A percentile compares a stretch with the other conserved stretches of the same genome.
These are phyloP conservation scores for Pterocles orientalis DNA, from an alignment of 2,113 vertebrate species.

Conservation along the genomic window DNA sequence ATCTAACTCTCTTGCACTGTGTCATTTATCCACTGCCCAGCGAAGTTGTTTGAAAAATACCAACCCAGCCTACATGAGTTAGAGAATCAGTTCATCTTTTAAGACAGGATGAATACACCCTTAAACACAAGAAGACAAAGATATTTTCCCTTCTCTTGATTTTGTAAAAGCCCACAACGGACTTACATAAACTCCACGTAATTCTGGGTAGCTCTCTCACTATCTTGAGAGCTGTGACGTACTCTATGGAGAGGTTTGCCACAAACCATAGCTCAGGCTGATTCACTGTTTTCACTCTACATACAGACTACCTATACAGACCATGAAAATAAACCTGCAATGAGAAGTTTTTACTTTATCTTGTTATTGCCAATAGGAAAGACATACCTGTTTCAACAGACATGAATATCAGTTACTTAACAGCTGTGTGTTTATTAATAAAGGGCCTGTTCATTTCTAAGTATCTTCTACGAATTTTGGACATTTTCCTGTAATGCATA, in stretches of 20 bases:
- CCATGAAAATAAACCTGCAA: not conserved
- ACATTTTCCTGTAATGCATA: not conserved
- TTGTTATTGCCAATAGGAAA: not conserved
- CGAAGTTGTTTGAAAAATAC: not conserved
- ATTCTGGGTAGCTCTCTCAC: not conserved
- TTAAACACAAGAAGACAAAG: not conserved
- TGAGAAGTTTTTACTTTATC: not conserved
- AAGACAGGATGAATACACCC: not conserved
- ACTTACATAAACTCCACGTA: slow-evolving; percentile 7
- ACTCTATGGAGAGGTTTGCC: not conserved
- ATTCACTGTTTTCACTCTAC: not conserved
- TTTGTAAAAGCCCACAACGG: not conserved
- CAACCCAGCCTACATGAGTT: not conserved
- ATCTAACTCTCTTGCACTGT: not conserved
- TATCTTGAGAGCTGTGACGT: not conserved
- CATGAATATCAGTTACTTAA: not conserved
- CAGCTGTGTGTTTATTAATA: not conserved
- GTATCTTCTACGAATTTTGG: not conserved
- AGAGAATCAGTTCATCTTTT: not conserved
- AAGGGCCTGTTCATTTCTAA: not conserved
- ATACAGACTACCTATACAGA: not conserved
- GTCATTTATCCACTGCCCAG: not conserved
- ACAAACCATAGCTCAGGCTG: not conserved
- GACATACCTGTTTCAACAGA: not conserved
- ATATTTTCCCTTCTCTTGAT: not conserved